phyloP scores from a whole-genome alignment of 2,113 vertebrate species.

The Sitta europaea region DNA sequence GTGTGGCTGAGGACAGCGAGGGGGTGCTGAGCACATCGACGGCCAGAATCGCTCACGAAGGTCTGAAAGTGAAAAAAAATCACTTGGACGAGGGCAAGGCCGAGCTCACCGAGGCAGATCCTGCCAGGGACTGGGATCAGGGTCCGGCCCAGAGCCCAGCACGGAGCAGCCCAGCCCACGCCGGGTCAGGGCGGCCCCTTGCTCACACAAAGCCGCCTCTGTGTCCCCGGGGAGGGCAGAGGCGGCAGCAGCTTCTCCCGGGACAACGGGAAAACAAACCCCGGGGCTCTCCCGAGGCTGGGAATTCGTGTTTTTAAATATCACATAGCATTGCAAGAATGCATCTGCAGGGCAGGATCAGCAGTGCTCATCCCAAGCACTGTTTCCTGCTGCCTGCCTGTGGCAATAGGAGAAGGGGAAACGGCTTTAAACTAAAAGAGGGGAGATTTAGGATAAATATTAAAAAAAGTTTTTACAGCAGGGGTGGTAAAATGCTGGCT shows the following conservation, averaged over 20 bases:
- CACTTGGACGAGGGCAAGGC: background rate
- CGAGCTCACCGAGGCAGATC: accelerated
- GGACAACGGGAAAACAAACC: constrained; percentile 15
- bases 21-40: background rate
- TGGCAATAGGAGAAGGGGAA: background rate
- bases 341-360: background rate
- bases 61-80: background rate
- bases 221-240: background rate
- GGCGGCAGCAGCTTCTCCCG: background rate
- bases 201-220: background rate
- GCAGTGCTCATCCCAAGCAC: accelerated
- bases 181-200: background rate
- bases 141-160: background rate
- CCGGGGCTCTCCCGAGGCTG: background rate
- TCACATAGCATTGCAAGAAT: background rate
- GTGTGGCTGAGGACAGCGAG: background rate
- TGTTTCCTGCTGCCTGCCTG: background rate
- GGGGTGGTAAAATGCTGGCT: background rate
- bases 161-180: background rate
- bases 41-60: background rate
- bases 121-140: background rate
- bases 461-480: background rate
- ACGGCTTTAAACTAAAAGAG: background rate
- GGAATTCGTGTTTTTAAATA: background rate
- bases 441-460: background rate